Percentiles rank a stretch among this genome's conserved stretches.
phyloP scores from a whole-genome alignment of 2,113 vertebrate species.

The Nothocercus nigrocapillus region DNA sequence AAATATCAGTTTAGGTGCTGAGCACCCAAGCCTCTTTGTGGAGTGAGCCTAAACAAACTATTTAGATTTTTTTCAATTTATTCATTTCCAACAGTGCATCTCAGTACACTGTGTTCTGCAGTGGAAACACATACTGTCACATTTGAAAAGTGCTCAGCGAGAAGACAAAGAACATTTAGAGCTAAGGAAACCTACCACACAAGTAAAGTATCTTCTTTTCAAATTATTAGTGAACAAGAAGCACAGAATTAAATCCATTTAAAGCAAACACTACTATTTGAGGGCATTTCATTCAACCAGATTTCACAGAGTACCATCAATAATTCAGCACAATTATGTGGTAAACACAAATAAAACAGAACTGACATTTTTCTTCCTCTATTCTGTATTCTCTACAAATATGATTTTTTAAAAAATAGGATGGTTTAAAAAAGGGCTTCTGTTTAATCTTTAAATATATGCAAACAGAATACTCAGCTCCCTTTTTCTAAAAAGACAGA shows the following conservation, averaged over 20 bases:
- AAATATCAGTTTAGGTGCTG: neutral
- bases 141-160: neutral
- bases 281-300: slow-evolving; percentile 38
- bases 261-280: slow-evolving; percentile 21
- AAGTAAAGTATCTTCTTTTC: slow-evolving; percentile 8
- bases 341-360: slow-evolving; percentile 11
- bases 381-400: neutral
- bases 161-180: neutral
- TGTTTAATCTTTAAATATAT: neutral
- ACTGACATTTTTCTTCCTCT: slow-evolving; percentile 1
- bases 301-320: slow-evolving; percentile 26
- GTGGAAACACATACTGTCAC: neutral
- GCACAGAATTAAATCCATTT: neutral
- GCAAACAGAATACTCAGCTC: neutral
- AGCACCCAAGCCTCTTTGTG: neutral
- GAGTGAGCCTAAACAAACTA: neutral
- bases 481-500: neutral
- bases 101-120: slow-evolving; percentile 34
- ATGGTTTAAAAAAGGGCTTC: neutral
- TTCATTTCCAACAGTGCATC: slow-evolving; percentile 20
- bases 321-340: neutral
- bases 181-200: neutral
- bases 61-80: slow-evolving; percentile 22
- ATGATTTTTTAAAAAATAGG: neutral
- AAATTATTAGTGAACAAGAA: slow-evolving; percentile 22